phyloP scores from a whole-genome alignment of 1,140 invertebrate genomes.

The Drosophila albomicans region DNA sequence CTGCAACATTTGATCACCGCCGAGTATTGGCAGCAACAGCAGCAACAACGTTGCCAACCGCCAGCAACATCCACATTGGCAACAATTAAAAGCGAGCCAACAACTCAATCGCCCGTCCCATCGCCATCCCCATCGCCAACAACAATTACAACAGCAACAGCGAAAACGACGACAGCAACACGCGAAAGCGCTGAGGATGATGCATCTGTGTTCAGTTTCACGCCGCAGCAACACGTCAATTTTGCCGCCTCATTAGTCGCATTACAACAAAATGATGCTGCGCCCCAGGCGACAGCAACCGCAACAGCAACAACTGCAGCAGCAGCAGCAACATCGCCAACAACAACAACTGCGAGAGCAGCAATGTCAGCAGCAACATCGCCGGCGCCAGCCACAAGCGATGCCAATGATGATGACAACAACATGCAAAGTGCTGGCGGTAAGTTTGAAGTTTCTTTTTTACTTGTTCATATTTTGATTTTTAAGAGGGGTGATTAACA shows the following conservation, averaged over 20 bases:
- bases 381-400: slow-evolving; percentile 57
- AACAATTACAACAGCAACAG: slow-evolving; percentile 27
- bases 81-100: slow-evolving; percentile 79
- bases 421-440: slow-evolving; percentile 75
- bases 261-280: slow-evolving; percentile 78
- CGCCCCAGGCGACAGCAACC: slow-evolving; percentile 58
- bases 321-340: slow-evolving; percentile 34
- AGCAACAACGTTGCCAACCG: slow-evolving; percentile 34
- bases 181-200: slow-evolving; percentile 12
- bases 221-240: slow-evolving; percentile 79
- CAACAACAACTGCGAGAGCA: slow-evolving; percentile 35
- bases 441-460: slow-evolving; percentile 68
- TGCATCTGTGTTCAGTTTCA: slow-evolving; percentile 68
- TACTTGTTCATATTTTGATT: slow-evolving; percentile 6
- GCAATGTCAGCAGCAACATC: slow-evolving; percentile 33
- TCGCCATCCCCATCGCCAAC: slow-evolving; percentile 37
- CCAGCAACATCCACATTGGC: slow-evolving; percentile 45
- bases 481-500: slow-evolving; percentile 17
- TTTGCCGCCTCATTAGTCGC: slow-evolving; percentile 81
- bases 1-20: slow-evolving; percentile 74
- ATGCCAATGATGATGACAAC: slow-evolving; percentile 53
- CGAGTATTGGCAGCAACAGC: slow-evolving; percentile 72
- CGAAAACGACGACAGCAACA: slow-evolving; percentile 1
- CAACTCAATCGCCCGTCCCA: slow-evolving; percentile 72
- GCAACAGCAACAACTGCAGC: slow-evolving; percentile 33